These are phyloP conservation scores for Heliconius eleuchia DNA, from an alignment of 1,140 invertebrate genomes.

Conservation along the genomic window DNA sequence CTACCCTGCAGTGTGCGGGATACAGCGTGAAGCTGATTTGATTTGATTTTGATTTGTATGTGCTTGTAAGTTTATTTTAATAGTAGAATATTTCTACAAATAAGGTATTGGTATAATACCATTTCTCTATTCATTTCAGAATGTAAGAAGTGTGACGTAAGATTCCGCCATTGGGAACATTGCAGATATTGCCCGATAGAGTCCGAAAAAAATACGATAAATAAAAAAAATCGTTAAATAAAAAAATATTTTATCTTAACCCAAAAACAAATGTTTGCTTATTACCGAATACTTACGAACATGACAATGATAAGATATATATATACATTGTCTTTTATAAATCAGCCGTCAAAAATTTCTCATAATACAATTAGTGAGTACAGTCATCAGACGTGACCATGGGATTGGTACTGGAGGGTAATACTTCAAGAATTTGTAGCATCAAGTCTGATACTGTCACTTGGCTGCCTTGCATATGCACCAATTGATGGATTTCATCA, in stretches of 20 bases:
- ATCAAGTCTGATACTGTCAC: slow-evolving; percentile 52
- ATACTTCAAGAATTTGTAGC: slow-evolving; percentile 57
- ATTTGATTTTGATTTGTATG: too few species aligned
- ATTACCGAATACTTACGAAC: too few species aligned
- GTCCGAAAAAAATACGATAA: background rate
- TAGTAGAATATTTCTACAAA: too few species aligned
- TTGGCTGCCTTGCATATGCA: slow-evolving; percentile 66
- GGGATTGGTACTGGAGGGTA: slow-evolving; percentile 42
- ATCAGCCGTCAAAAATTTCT: background rate
- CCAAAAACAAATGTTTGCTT: too few species aligned
- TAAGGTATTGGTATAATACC: too few species aligned
- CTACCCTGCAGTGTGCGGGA: too few species aligned
- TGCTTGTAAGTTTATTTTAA: too few species aligned
- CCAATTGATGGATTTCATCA: slow-evolving; percentile 47
- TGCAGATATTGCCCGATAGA: too few species aligned
- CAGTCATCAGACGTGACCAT: background rate
- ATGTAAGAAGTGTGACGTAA: too few species aligned
- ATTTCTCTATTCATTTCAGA: too few species aligned
- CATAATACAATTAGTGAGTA: background rate
- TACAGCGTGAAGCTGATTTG: too few species aligned
- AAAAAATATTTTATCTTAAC: background rate
- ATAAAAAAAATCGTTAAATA: background rate
- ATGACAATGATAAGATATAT: background rate
- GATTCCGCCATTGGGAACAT: too few species aligned
- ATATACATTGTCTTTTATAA: background rate